phyloP scores from a whole-genome alignment of 2,888 invertebrate species.

The Tenodera sinensis region DNA sequence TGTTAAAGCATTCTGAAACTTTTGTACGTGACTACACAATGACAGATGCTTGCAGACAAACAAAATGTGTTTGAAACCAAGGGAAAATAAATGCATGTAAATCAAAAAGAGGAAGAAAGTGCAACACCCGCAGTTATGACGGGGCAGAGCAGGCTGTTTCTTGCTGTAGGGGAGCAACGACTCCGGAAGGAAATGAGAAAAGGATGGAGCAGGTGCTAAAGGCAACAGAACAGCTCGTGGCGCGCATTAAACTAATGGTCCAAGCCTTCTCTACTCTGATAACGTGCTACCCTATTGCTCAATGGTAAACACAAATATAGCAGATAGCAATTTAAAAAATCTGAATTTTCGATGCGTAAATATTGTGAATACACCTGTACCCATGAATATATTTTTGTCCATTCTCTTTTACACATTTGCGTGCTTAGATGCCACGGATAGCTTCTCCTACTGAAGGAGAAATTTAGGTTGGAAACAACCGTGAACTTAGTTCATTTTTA shows the following conservation, averaged over 20 bases:
- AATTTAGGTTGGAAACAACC: too few relatives aligned
- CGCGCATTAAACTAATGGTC: constrained; percentile 21
- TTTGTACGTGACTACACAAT: too few relatives aligned
- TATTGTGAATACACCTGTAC: not conserved
- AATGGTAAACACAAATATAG: not conserved
- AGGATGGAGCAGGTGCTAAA: not conserved
- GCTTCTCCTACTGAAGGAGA: too few relatives aligned
- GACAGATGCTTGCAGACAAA: not conserved
- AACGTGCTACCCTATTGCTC: not conserved
- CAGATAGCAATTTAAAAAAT: not conserved
- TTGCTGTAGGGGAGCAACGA: not conserved
- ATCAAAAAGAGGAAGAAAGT: not conserved
- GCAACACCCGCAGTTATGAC: not conserved
- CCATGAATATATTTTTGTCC: too few relatives aligned
- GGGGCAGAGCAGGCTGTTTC: not conserved
- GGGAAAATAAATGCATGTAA: not conserved
- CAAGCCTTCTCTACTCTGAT: not conserved
- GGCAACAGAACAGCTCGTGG: not conserved
- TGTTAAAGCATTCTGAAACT: too few relatives aligned
- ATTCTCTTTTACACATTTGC: not conserved
- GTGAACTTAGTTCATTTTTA: too few relatives aligned
- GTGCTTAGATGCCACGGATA: not conserved
- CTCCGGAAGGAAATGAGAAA: not conserved
- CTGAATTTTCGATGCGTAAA: not conserved
- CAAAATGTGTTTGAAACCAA: not conserved